A percentile compares a stretch with the other conserved stretches of the same genome.
Evolutionary conservation across 2,888 invertebrate species (phyloP).

Genomic region (Apamea monoglypha): DNA sequence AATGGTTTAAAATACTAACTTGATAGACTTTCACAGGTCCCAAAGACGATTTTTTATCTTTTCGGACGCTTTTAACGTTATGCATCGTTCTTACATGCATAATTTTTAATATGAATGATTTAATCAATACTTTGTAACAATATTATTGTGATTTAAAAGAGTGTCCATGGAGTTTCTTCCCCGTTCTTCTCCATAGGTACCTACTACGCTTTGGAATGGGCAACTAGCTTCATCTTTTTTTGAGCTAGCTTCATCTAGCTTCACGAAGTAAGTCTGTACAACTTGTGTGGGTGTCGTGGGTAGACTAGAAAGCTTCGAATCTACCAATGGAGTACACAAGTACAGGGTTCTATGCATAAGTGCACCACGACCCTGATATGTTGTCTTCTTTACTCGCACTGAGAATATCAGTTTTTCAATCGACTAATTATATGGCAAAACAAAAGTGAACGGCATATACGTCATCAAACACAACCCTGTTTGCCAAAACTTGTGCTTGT

Average conservation of each 20-base stretch:
- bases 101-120: too few species aligned
- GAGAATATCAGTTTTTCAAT: background rate
- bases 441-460: background rate
- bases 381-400: background rate
- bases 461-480: conserved; percentile 5
- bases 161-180: too few species aligned
- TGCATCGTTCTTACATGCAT: too few species aligned
- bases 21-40: background rate
- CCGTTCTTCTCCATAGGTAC: too few species aligned
- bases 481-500: conserved; percentile 23
- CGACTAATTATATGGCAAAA: background rate
- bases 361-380: background rate
- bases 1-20: background rate
- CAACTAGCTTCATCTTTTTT: too few species aligned
- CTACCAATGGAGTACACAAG: background rate
- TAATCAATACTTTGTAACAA: too few species aligned
- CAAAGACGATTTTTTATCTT: too few species aligned
- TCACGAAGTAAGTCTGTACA: too few species aligned
- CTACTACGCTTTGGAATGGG: too few species aligned
- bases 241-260: too few species aligned
- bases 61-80: too few species aligned
- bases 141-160: too few species aligned
- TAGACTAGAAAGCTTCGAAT: background rate
- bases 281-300: background rate
- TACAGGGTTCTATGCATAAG: background rate